Evolutionary conservation across 2,888 invertebrate species (phyloP), one percentile per base, ranked within the genome.

Genomic region (Lydus trimaculatus): DNA sequence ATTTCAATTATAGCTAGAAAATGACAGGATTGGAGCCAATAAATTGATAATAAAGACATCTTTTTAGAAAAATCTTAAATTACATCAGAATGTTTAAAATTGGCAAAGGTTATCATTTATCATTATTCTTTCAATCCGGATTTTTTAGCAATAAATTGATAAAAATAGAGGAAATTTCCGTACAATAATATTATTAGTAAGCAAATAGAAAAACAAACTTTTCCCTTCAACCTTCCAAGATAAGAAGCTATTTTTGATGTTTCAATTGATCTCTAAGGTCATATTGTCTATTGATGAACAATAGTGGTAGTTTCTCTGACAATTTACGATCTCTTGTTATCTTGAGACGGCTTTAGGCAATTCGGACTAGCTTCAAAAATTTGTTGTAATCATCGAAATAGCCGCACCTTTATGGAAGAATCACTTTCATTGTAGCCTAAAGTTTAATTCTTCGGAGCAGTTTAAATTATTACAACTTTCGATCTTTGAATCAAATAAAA

Each of bases 391-490:
- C 28, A 4, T 28, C 28, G 28, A 28, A 33, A 8, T 33, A 33
- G 58, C 58, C 20, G 28, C 2, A 3, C 28, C 2, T 17, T 59
- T 33, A 5, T 39, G 31, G 33, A 65, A 59, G 59, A 58, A 61
- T 61, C 59, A 69, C 69, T 69, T 69, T 69, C 69, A 62, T 63
- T 62, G 13, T n/a, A 31, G 67, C 67, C 64, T 15, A n/a, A 61
- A 58, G 67, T 52, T 48, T 20, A 58, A 36, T 23, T 61, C n/a
- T 36, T 61, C 15, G 7, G 9, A 36, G n/a, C 20, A 25, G 1
- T 31, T 17, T 15, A 31, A 25, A 25, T 36, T 8, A 33, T 17
- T 20, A 56, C 43, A 25, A 65, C 65, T 65, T 69, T 65, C 69
- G 63, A 59, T 69, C 59, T 60, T 43, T 58, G 28, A 25, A 23